Conservation (phyloP, 2,113 vertebrate species). For the Mixornis gularis region DNA sequence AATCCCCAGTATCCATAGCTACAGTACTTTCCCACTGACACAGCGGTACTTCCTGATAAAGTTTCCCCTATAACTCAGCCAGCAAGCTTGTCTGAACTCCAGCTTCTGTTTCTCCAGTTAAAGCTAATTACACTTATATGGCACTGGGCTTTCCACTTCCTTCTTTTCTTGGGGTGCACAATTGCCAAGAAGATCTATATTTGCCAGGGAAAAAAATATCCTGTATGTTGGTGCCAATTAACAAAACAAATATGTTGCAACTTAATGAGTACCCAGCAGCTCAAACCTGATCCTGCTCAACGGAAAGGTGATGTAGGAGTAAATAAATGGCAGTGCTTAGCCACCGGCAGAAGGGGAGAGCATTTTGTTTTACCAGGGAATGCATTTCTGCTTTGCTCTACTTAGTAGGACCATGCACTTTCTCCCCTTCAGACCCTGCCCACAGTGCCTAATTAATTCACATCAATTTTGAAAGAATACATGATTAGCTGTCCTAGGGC, state of each 20-base stretch:
- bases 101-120: constrained; percentile 39
- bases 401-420: constrained; percentile 30
- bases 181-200: constrained; percentile 29
- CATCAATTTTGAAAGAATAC: constrained; percentile 57
- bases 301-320: constrained; percentile 5
- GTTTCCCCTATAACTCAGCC: constrained; percentile 38
- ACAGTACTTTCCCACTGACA: constrained; percentile 51
- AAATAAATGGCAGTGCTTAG: constrained; percentile 3
- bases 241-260: constrained; percentile 33
- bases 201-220: background rate
- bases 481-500: constrained; percentile 54
- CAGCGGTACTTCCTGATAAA: constrained; percentile 29
- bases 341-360: background rate
- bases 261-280: background rate
- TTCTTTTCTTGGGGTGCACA: constrained; percentile 2
- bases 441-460: constrained; percentile 46
- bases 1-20: constrained; percentile 63
- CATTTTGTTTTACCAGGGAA: constrained; percentile 24
- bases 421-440: constrained; percentile 34
- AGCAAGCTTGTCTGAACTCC: constrained; percentile 33
- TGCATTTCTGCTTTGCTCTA: constrained; percentile 18
- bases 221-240: constrained; percentile 34
- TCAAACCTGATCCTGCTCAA: background rate
- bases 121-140: constrained; percentile 22
- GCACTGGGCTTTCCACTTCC: background rate